phyloP scores from a whole-genome alignment of 1,140 invertebrate species.

The Globodera rostochiensis region DNA sequence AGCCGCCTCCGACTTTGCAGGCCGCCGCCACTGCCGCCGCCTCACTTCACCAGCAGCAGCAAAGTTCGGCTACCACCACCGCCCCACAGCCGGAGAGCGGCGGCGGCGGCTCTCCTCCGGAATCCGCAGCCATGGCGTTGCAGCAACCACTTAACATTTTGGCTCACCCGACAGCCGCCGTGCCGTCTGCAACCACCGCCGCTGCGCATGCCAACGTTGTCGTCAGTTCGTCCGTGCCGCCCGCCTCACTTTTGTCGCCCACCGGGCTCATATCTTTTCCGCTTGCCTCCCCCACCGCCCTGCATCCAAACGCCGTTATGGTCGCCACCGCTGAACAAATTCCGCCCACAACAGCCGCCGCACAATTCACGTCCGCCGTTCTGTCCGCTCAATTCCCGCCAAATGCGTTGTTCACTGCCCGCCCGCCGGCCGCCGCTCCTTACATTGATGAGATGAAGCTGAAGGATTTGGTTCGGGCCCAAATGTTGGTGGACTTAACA shows the following conservation, averaged over 20 bases:
- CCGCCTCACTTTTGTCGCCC: conserved; percentile 51
- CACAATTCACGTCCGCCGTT: conserved; percentile 26
- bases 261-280: conserved; percentile 46
- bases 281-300: conserved; percentile 43
- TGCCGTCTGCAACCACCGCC: not conserved
- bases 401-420: conserved; percentile 20
- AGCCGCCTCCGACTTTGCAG: conserved; percentile 19
- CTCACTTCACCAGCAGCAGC: not conserved
- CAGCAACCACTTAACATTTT: not conserved
- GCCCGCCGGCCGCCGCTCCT: conserved; percentile 29
- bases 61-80: not conserved
- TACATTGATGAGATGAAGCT: conserved; percentile 46
- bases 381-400: conserved; percentile 37
- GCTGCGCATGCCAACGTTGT: conserved; percentile 1
- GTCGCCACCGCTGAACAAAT: conserved; percentile 24
- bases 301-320: conserved; percentile 49
- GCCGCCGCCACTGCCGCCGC: not conserved
- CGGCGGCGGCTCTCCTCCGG: not conserved
- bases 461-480: conserved; percentile 59
- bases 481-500: conserved; percentile 55
- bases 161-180: not conserved
- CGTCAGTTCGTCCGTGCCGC: conserved; percentile 48
- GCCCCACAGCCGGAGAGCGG: not conserved
- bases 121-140: not conserved
- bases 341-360: conserved; percentile 21